phyloP scores from a whole-genome alignment of 2,888 invertebrate species.

The Liodrosophila aerea region DNA sequence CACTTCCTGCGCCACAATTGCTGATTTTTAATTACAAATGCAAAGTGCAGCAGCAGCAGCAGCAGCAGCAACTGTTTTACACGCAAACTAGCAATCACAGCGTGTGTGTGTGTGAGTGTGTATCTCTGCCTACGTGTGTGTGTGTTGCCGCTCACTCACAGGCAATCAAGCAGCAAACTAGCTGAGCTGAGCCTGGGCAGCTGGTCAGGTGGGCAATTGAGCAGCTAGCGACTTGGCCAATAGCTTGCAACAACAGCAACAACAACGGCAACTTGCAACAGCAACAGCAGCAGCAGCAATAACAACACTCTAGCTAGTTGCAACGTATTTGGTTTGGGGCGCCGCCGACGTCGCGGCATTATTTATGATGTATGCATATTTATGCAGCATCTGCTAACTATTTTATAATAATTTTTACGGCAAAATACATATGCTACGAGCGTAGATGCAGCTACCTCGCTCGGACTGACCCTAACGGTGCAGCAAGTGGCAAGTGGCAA shows the following conservation, averaged over 20 bases:
- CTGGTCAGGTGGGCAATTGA: conserved; percentile 64
- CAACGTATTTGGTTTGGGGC: conserved; percentile 55
- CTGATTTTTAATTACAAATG: conserved; percentile 76
- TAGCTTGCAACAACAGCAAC: conserved; percentile 23
- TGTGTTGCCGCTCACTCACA: conserved; percentile 38
- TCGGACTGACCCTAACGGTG: conserved; percentile 71
- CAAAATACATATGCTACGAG: conserved; percentile 8
- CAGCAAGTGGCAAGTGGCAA: conserved; percentile 46
- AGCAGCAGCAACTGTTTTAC: conserved; percentile 43
- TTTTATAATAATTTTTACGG: conserved; percentile 61
- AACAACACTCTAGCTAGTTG: too few relatives aligned
- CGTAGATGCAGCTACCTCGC: conserved; percentile 5
- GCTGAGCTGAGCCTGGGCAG: conserved; percentile 23
- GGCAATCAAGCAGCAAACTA: conserved; percentile 58
- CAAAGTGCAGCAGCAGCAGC: conserved; percentile 57
- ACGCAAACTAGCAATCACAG: conserved; percentile 70
- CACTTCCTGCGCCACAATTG: conserved; percentile 71
- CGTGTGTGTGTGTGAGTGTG: conserved; percentile 3
- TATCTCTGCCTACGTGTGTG: conserved; percentile 22
- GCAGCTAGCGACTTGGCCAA: conserved; percentile 22
- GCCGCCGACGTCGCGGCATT: conserved; percentile 55
- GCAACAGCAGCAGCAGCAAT: conserved; percentile 24
- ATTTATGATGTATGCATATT: conserved; percentile 75
- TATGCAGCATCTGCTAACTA: conserved; percentile 73
- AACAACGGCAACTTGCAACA: conserved; percentile 37